Base-by-base conservation (phyloP, 1,140 invertebrate genomes). In the Tenebrio molitor region DNA sequence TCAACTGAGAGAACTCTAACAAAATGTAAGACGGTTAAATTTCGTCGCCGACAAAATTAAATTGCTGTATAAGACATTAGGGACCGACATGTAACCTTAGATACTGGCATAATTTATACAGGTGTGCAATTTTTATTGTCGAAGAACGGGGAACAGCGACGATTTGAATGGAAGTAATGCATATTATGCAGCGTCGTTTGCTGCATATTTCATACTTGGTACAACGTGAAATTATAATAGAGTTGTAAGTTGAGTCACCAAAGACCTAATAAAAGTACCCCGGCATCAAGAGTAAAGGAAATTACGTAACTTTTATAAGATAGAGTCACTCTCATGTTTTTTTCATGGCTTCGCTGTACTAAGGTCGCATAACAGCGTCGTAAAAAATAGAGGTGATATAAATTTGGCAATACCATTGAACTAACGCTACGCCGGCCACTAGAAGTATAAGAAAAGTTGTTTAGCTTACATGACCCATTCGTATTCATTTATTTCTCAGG, bases 311-410 rank as follows among this genome's bases (percentile, higher is more conserved):
- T 58, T 58, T 58, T 58, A 58, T 58, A 58, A 58, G 50, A 58
- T 58, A 66, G 25, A 66, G 64, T 66, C 64, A 66, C 17, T 66
- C 44, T 69, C 67, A 69, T 69, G 67, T 69, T 69, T 69, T 69
- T 53, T 69, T 69, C 67, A 69, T 69, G 67, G 41, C 36, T 69
- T 39, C 33, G 50, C 44, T 33, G 67, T 69, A 50, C 34, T 53
- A 50, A 53, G 34, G 67, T 69, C 67, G 67, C 50, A 69, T 69
- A 69, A 69, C 50, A 69, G 44, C 17, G 23, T 69, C 67, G 67
- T 69, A 69, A 69, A 69, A 66, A 69, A 69, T 69, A 69, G 16
- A 53, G 44, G 46, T 58, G 44, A 69, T 69, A 69, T 69, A 50
- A 69, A 69, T 69, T 69, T 69, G 44, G 25, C 34, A 69, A 69